These are phyloP conservation scores for Esox niger DNA, from an alignment of 2,113 vertebrate genomes.

Conservation along the genomic window DNA sequence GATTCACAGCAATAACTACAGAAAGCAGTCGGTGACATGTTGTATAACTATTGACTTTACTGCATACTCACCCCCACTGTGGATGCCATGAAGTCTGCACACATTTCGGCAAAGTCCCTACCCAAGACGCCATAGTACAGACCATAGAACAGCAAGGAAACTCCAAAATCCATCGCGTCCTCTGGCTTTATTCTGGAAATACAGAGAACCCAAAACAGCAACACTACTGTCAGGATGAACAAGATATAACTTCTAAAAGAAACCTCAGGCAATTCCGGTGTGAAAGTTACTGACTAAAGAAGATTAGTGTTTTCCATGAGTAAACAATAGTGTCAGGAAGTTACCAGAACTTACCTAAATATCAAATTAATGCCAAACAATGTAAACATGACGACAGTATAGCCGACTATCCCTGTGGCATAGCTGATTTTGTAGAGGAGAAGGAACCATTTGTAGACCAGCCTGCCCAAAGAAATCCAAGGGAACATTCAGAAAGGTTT, in stretches of 20 bases:
- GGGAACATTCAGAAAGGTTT: neutral
- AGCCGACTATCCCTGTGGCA: conserved; percentile 90
- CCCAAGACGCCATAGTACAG: conserved; percentile 96
- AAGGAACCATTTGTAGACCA: conserved; percentile 99
- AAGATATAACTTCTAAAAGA: neutral
- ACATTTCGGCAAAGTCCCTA: conserved; percentile 98
- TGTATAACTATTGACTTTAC: neutral
- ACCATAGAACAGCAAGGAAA: conserved; percentile 95
- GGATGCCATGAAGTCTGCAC: conserved; percentile 98
- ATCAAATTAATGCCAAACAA: conserved; percentile 95
- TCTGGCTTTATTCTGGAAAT: conserved; percentile 90
- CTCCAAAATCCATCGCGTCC: conserved; percentile 96
- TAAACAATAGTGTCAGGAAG: neutral
- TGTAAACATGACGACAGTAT: conserved; percentile 96
- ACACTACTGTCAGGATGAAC: neutral
- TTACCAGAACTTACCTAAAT: conserved; percentile 83
- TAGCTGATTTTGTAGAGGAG: conserved; percentile 98
- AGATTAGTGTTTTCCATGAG: neutral
- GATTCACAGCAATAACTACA: neutral
- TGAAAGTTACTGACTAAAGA: neutral
- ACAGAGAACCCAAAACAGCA: conserved; percentile 17
- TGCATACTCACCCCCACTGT: conserved; percentile 86
- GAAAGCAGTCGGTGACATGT: neutral
- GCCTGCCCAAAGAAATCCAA: conserved; percentile 61
- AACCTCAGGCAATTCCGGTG: neutral